phyloP scores from a whole-genome alignment of 2,888 invertebrate genomes.

The Cistogaster globosa region DNA sequence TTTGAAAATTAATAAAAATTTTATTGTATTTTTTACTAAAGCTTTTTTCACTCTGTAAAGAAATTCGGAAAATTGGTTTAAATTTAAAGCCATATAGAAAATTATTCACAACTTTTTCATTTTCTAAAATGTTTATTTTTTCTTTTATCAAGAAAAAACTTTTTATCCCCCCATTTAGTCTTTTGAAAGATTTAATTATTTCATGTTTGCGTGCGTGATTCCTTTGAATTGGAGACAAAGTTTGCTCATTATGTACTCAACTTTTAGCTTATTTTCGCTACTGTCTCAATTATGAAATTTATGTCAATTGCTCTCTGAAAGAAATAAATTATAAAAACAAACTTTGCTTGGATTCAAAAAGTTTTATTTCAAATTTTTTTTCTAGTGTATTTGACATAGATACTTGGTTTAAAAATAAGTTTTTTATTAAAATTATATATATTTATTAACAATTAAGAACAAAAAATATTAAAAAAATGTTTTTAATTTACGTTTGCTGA shows the following conservation, averaged over 20 bases:
- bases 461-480: no score
- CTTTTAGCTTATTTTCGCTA: slow-evolving; percentile 21
- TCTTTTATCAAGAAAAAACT: not conserved
- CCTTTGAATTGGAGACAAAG: slow-evolving; percentile 19
- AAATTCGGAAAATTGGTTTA: no score
- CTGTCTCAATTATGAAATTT: slow-evolving; percentile 4
- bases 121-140: not conserved
- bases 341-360: not conserved
- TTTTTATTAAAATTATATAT: no score
- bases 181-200: not conserved
- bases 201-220: slow-evolving; percentile 8
- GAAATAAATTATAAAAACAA: not conserved
- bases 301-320: slow-evolving; percentile 29
- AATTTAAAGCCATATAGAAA: no score
- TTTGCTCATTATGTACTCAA: not conserved
- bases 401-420: no score
- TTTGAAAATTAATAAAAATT: no score
- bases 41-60: no score
- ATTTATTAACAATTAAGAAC: no score
- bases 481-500: no score
- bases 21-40: no score
- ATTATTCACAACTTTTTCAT: not conserved
- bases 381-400: no score
- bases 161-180: not conserved
- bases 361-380: not conserved